Percentiles rank a stretch among this genome's conserved stretches.
These are phyloP conservation scores for Cactoblastis cactorum DNA, from an alignment of 2,888 invertebrate genomes.

Conservation along the genomic window DNA sequence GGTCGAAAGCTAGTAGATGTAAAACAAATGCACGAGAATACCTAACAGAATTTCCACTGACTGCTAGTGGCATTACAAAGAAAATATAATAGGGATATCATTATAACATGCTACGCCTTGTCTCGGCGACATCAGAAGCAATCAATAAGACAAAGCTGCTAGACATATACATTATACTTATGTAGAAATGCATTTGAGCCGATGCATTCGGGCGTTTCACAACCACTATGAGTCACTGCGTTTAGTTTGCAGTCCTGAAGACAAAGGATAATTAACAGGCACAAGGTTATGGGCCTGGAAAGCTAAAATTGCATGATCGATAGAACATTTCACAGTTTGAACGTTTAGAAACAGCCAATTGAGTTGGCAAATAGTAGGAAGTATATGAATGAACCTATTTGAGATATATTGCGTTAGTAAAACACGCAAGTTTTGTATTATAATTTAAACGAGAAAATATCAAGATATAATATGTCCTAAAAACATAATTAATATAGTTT, in stretches of 20 bases:
- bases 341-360: too few relatives aligned
- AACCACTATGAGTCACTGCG: conserved; percentile 23
- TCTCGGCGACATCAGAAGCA: neutral
- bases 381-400: too few relatives aligned
- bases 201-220: conserved; percentile 16
- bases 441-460: too few relatives aligned
- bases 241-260: conserved; percentile 11
- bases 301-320: neutral
- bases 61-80: too few relatives aligned
- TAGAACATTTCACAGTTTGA: neutral
- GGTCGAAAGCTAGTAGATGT: too few relatives aligned
- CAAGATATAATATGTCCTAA: too few relatives aligned
- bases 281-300: neutral
- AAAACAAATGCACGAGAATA: too few relatives aligned
- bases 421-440: neutral
- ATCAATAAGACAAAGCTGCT: neutral
- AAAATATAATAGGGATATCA: too few relatives aligned
- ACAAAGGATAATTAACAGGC: conserved; percentile 18
- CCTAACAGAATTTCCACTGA: too few relatives aligned
- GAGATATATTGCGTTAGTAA: too few relatives aligned
- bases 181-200: neutral
- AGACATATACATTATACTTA: neutral
- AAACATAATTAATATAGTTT: too few relatives aligned
- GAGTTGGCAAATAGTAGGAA: neutral
- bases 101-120: too few relatives aligned